A percentile compares a stretch with the other conserved stretches of the same genome.
These are phyloP conservation scores for Gracilinanus agilis DNA, from an alignment of 2,113 vertebrate genomes.

Conservation along the genomic window DNA sequence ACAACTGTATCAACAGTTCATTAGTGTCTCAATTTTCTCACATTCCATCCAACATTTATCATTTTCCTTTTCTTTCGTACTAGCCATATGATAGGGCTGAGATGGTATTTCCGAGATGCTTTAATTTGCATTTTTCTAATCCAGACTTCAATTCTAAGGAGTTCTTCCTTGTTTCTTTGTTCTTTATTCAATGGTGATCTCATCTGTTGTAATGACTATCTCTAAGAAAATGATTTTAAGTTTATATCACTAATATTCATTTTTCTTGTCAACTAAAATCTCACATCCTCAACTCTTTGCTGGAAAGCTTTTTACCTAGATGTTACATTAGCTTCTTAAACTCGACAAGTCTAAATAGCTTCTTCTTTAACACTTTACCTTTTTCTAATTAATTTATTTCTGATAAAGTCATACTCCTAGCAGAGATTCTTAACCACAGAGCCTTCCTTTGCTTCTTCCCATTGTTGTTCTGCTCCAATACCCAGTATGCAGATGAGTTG, in stretches of 20 bases:
- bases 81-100: too few relatives aligned
- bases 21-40: too few relatives aligned
- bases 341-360: not conserved
- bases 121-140: too few relatives aligned
- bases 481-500: not conserved
- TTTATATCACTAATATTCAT: not conserved
- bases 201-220: not conserved
- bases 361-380: not conserved
- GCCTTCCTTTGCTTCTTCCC: not conserved
- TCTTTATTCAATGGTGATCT: not conserved
- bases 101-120: too few relatives aligned
- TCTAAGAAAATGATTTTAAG: not conserved
- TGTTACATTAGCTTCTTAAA: not conserved
- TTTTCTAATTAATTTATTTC: not conserved
- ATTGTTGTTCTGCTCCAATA: not conserved
- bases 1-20: too few relatives aligned
- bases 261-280: too few relatives aligned
- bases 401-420: not conserved
- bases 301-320: not conserved
- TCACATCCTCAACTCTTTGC: not conserved
- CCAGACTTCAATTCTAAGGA: not conserved
- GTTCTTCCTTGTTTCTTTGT: not conserved
- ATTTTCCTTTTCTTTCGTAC: too few relatives aligned
- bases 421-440: not conserved
- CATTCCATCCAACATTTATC: too few relatives aligned